A percentile compares a stretch with the other conserved stretches of the same genome.
Evolutionary conservation across 1,140 invertebrate species (phyloP).

Genomic region (Apolygus lucorum): DNA sequence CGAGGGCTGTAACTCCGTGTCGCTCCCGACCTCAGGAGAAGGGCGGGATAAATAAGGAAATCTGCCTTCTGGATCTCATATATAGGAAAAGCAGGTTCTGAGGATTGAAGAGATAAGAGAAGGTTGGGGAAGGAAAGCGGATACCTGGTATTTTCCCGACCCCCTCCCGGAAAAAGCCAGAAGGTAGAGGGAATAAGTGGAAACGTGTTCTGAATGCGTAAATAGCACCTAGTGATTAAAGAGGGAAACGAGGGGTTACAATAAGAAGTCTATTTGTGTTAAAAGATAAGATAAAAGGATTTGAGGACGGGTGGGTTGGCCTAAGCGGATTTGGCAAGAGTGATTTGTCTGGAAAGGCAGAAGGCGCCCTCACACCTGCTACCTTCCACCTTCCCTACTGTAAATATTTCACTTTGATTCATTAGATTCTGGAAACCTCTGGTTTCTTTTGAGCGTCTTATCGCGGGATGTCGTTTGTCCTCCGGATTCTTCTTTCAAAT

Average conservation of each 20-base stretch:
- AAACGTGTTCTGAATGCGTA: neutral
- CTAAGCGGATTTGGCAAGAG: constrained; percentile 5
- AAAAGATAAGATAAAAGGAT: constrained; percentile 13
- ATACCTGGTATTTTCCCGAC: neutral
- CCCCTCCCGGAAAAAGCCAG: too few species aligned
- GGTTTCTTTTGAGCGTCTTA: neutral
- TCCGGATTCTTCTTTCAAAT: too few species aligned
- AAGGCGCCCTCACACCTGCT: neutral
- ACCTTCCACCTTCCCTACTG: neutral
- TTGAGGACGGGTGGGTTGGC: neutral
- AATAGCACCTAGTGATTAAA: neutral
- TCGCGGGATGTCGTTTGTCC: neutral
- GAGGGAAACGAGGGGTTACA: neutral
- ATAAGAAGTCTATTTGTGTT: constrained; percentile 11
- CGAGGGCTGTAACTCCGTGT: neutral
- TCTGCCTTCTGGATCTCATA: neutral
- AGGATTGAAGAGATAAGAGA: neutral
- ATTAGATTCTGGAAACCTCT: neutral
- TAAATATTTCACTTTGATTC: constrained; percentile 15
- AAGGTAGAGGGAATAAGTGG: neutral
- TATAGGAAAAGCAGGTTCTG: neutral
- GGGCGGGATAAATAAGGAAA: neutral
- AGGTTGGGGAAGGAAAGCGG: neutral
- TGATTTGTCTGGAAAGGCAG: constrained; percentile 1
- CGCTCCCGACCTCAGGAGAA: neutral